These are phyloP conservation scores for Spisula subtruncata DNA, from an alignment of 2,888 invertebrate species.

Conservation along the genomic window DNA sequence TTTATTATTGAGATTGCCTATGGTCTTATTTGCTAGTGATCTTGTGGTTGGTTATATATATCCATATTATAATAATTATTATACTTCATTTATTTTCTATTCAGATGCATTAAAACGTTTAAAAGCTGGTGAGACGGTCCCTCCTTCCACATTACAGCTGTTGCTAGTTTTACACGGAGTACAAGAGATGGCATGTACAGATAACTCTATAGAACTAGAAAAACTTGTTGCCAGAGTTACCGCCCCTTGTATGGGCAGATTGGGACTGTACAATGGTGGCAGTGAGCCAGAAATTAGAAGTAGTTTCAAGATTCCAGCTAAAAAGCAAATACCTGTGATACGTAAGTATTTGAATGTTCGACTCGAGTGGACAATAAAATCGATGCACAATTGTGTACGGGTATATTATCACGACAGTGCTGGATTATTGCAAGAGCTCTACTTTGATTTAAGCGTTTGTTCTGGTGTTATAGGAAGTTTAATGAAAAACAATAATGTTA, in stretches of 20 bases:
- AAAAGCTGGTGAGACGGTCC: constrained; percentile 59
- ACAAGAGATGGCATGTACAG: constrained; percentile 84
- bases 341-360: constrained; percentile 40
- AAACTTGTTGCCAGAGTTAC: constrained; percentile 84
- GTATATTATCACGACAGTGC: no score
- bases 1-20: not conserved
- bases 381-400: no score
- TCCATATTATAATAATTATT: no score
- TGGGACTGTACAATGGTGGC: constrained; percentile 84
- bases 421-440: no score
- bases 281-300: constrained; percentile 78
- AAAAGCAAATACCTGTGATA: constrained; percentile 51
- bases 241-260: constrained; percentile 84
- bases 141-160: constrained; percentile 82
- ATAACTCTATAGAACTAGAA: constrained; percentile 85
- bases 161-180: constrained; percentile 82
- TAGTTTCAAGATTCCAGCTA: constrained; percentile 60
- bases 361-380: no score
- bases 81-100: constrained; percentile 18
- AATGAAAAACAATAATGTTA: no score
- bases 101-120: constrained; percentile 74
- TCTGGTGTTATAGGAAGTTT: no score
- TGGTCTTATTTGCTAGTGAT: no score
- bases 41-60: no score
- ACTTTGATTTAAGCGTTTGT: no score